A percentile compares a stretch with the other conserved stretches of the same genome.
phyloP scores from a whole-genome alignment of 1,140 invertebrate genomes.

The Yoshiicerus persimilis region DNA sequence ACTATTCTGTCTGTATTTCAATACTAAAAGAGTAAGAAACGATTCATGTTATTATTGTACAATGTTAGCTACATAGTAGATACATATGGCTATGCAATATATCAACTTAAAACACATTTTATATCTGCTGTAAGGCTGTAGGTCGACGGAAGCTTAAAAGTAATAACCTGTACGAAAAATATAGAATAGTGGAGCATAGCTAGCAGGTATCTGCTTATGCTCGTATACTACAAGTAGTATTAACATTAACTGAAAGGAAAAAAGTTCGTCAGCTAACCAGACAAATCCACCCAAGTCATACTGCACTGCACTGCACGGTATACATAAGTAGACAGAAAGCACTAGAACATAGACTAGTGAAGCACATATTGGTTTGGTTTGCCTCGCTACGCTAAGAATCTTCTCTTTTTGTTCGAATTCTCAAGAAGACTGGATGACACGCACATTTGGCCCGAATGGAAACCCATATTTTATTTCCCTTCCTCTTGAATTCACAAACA shows the following conservation, averaged over 20 bases:
- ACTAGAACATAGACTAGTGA: not conserved
- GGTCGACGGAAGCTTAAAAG: too few species aligned
- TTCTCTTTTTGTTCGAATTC: not conserved
- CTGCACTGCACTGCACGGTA: not conserved
- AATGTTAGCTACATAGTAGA: not conserved
- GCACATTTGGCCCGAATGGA: slow-evolving; percentile 14
- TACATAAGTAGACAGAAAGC: not conserved
- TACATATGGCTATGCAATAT: too few species aligned
- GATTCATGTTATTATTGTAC: not conserved
- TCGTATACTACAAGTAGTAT: not conserved
- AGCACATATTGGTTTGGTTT: not conserved
- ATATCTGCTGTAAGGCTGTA: too few species aligned
- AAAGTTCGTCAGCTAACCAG: not conserved
- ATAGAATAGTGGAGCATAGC: too few species aligned
- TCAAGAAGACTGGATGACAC: slow-evolving; percentile 7
- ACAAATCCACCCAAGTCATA: not conserved
- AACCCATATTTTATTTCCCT: slow-evolving; percentile 20
- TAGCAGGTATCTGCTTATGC: not conserved
- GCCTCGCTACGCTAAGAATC: not conserved
- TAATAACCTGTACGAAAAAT: not conserved
- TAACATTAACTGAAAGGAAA: not conserved
- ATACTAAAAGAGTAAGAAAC: not conserved
- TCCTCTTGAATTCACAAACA: slow-evolving; percentile 22
- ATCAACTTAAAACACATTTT: too few species aligned
- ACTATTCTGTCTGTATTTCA: not conserved